Evolutionary conservation across 2,888 invertebrate species (phyloP).

Genomic region (Trimorus sp.): DNA sequence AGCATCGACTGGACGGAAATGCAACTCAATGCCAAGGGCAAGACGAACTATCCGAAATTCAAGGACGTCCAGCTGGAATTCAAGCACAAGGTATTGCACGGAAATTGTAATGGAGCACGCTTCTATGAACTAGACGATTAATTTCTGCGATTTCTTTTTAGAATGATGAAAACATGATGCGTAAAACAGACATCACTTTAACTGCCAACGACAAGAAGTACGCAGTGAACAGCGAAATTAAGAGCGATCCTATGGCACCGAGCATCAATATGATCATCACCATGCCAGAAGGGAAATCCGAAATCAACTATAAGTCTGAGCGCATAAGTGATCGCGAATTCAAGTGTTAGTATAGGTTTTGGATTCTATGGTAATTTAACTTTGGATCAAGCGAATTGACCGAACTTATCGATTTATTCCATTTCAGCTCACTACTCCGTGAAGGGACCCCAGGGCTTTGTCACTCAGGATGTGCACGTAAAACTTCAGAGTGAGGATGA

Average conservation of each 20-base stretch:
- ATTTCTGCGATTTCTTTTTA: constrained; percentile 57
- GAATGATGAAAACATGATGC: constrained; percentile 70
- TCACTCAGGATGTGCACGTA: constrained; percentile 82
- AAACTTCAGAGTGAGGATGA: constrained; percentile 85
- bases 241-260: constrained; percentile 83
- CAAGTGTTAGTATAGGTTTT: constrained; percentile 77
- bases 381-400: background rate
- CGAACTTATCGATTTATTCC: constrained; percentile 9
- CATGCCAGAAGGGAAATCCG: constrained; percentile 82
- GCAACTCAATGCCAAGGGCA: constrained; percentile 71
- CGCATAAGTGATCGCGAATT: constrained; percentile 84
- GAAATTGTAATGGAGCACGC: too few relatives aligned
- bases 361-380: background rate
- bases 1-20: constrained; percentile 69
- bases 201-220: constrained; percentile 85
- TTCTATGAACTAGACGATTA: too few relatives aligned
- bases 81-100: constrained; percentile 72
- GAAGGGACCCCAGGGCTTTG: constrained; percentile 79
- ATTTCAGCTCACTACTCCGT: constrained; percentile 51
- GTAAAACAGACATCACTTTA: constrained; percentile 81
- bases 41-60: constrained; percentile 74
- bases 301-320: constrained; percentile 81
- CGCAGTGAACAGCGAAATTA: constrained; percentile 83
- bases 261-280: constrained; percentile 81
- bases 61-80: constrained; percentile 74